Base-by-base conservation (phyloP, 2,113 vertebrate species). In the Etia nguti region DNA sequence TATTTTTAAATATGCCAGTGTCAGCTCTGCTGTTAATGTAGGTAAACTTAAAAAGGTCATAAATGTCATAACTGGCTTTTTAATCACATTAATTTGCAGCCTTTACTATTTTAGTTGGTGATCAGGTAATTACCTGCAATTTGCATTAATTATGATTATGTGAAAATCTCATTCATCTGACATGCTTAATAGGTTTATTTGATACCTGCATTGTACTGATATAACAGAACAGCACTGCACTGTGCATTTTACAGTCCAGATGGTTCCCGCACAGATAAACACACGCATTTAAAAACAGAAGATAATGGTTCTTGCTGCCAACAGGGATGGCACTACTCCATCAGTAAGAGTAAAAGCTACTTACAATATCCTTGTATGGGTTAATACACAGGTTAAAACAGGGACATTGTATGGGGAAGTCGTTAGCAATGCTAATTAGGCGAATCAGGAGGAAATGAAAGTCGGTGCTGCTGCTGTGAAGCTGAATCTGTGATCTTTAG, bases 401-500 rank as follows among this genome's bases (percentile, higher is more conserved):
- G 79, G 59, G 70, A 77, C 87, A 70, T 79, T 83, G 93, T 82
- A 16, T 52, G n/a, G 75, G 24, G 90, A 54, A 24, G 82, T 92
- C 62, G 87, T 94, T 93, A 94, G 92, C 52, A 24, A 59, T 55
- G 65, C 89, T 93, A 92, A 94, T 94, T 92, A 92, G 93, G 77
- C 46, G 60, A 85, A 90, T 90, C 88, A 82, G 91, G 84, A 77
- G 84, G 90, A 93, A 90, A 87, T 85, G 92, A 89, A 84, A 55
- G 85, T 7, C 34, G 15, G 57, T 5, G 81, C 62, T 34, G 84
- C 88, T 5, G 86, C 93, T 50, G 90, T 13, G 89, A 80, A 85
- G 89, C 89, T 56, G 83, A 87, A 90, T 87, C 89, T 91, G 86
- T 94, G 92, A 94, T 93, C 93, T 93, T 91, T 86, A 92, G 93